These are phyloP conservation scores for Chrysogorgia sp. DNA, from an alignment of 92 coral and sea anemone species.

Conservation along the genomic window DNA sequence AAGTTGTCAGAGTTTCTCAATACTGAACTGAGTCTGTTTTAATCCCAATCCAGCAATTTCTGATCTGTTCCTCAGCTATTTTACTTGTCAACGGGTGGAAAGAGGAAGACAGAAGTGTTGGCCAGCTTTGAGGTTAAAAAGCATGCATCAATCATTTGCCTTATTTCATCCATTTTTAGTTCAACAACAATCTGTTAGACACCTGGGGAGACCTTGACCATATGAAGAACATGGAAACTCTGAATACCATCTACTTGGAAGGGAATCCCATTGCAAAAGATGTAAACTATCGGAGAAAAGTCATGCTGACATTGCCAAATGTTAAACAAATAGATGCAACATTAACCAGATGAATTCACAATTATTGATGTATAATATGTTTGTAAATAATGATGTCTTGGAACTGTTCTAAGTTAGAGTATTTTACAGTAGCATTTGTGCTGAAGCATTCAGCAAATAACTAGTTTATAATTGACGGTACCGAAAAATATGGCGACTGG, in stretches of 20 bases:
- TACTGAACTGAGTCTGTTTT: no score
- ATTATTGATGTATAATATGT: no score
- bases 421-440: no score
- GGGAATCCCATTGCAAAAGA: conserved; percentile 86
- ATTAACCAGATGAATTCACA: conserved; percentile 29
- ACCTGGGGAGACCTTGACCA: conserved; percentile 90
- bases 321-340: conserved; percentile 95
- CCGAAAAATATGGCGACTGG: no score
- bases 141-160: not conserved
- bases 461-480: no score
- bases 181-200: conserved; percentile 85
- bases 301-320: conserved; percentile 86
- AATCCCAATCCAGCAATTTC: no score
- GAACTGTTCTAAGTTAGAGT: no score
- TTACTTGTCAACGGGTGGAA: not conserved
- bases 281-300: conserved; percentile 86
- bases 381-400: no score
- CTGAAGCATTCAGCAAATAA: no score
- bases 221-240: conserved; percentile 69
- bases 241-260: conserved; percentile 84
- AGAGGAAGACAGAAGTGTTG: not conserved
- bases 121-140: no score
- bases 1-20: no score
- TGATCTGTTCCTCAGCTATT: no score
- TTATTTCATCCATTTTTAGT: conserved; percentile 53